Base-by-base conservation (phyloP, 2,797 vertebrate genomes). In the Myripristis murdjan region DNA sequence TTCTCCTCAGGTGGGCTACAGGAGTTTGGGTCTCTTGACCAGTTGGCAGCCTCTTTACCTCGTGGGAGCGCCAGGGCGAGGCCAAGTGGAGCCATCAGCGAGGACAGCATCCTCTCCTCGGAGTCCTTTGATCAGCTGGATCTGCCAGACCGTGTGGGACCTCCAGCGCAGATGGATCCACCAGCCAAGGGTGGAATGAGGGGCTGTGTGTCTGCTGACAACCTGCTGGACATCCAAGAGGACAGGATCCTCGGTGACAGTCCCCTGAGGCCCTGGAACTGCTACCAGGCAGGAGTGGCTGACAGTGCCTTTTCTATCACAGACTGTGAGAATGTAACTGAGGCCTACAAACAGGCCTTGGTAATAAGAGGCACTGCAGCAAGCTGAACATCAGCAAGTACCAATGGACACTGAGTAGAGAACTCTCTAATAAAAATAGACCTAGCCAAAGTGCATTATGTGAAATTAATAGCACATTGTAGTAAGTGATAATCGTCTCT, bases 71-170 rank as follows among this genome's bases (percentile, higher is more conserved):
- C 81, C 52, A 89, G 87, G 1, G 56, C 80, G 1, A 90, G 90
- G 57, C 97, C 96, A 0, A 89, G 91, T 0, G 93, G 93, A 0
- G 96, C 97, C 0, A 90, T 95, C 78, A 99, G 98, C 0, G 95
- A 98, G 90, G 97, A 99, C 88, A 99, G 98, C 91, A 99, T 99
- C 82, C 94, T 99, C 56, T 99, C 98, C 56, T 97, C 97, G 0
- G 98, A 99, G 86, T 99, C 98, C 62, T 99, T 99, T 0, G 98
- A 99, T 53, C 95, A 95, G 70, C 93, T 99, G 5, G 98, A 99
- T 79, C 94, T 98, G 43, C 97, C 98, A 0, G 87, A 95, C 37
- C 90, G 93, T 0, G 83, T 92, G 2, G 76, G 86, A 43, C 85
- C 79, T 6, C 66, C 80, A 0, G 28, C 71, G 0, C 84, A 68